phyloP scores from a whole-genome alignment of 2,797 vertebrate genomes.

The Ctenosaura bakeri region DNA sequence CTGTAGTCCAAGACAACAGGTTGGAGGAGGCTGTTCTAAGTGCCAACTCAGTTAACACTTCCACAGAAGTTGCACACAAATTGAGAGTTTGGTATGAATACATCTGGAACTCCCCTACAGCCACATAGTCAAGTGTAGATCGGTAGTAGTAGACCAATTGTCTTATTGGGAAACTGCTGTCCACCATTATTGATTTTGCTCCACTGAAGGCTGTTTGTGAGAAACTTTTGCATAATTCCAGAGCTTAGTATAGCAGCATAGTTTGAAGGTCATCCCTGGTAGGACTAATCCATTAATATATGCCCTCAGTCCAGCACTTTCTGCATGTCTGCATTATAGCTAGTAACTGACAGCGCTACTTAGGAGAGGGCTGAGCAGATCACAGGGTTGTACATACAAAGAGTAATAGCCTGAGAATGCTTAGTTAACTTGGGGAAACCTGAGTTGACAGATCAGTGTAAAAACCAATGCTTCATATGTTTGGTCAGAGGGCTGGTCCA shows the following conservation, averaged over 20 bases:
- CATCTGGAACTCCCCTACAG: neutral
- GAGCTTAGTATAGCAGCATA: neutral
- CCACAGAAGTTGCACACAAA: neutral
- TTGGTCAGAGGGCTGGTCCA: neutral
- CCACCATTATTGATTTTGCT: neutral
- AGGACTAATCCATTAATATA: neutral
- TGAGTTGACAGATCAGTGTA: neutral
- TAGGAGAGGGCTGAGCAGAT: neutral
- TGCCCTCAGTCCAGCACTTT: neutral
- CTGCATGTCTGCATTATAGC: neutral
- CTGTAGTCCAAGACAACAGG: neutral
- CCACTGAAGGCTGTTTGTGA: neutral
- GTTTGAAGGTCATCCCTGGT: neutral
- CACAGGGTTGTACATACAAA: neutral
- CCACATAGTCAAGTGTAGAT: neutral
- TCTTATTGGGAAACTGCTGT: neutral
- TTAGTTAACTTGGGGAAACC: neutral
- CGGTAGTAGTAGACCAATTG: neutral
- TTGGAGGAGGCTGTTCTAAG: neutral
- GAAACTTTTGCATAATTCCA: neutral
- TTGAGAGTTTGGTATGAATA: neutral
- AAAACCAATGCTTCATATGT: neutral
- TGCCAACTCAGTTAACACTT: neutral
- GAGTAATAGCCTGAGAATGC: neutral
- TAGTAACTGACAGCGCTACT: neutral